A percentile compares a stretch with the other conserved stretches of the same genome.
Conservation (phyloP, 2,888 invertebrate genomes). For the Siphlonurus alternatus region DNA sequence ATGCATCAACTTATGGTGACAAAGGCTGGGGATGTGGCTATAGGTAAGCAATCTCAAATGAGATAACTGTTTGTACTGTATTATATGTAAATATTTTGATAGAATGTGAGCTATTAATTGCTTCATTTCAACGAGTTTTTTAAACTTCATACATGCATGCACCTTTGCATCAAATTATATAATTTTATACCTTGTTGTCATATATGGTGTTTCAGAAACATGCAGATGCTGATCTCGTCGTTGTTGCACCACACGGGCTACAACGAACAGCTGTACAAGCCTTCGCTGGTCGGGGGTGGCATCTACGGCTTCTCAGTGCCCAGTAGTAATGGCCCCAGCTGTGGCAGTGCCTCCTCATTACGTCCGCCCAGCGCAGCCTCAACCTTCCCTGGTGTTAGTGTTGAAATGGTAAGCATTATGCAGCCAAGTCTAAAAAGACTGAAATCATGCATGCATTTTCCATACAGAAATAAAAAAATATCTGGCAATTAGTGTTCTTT, state of each 20-base stretch:
- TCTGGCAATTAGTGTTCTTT: no score
- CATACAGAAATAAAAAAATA: no score
- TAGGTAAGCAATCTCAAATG: conserved; percentile 21
- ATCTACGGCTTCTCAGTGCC: conserved; percentile 12
- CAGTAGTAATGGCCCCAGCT: not conserved
- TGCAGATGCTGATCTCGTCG: conserved; percentile 82
- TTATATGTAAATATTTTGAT: not conserved
- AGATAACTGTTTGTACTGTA: not conserved
- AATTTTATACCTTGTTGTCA: no score
- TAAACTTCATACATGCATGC: no score
- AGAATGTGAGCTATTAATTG: not conserved
- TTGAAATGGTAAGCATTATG: not conserved
- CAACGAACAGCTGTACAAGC: conserved; percentile 34
- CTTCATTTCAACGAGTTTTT: no score
- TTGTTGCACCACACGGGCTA: conserved; percentile 52
- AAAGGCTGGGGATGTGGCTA: conserved; percentile 89
- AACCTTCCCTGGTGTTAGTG: not conserved
- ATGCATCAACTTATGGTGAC: conserved; percentile 75
- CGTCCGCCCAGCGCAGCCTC: not conserved
- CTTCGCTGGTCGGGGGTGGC: conserved; percentile 24
- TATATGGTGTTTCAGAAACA: conserved; percentile 37
- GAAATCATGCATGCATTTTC: no score
- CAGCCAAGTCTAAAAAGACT: no score
- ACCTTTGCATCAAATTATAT: no score
- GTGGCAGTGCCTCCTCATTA: not conserved